phyloP scores from a whole-genome alignment of 1,140 invertebrate species.

The Bombyx mori region ASM3026992v2 NC_085113.1:5851001-5851500 shows the following conservation, averaged over 20 bases:
- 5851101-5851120: too few species aligned
- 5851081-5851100: too few species aligned
- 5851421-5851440: slow-evolving; percentile 58
- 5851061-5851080: too few species aligned
- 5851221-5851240: neutral
- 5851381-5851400: slow-evolving; percentile 48
- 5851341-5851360: slow-evolving; percentile 8
- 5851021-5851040: too few species aligned
- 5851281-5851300: neutral
- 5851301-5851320: slow-evolving; percentile 2
- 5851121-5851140: too few species aligned
- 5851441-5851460: slow-evolving; percentile 28
- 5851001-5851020: too few species aligned
- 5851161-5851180: too few species aligned
- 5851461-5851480: slow-evolving; percentile 13
- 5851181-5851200: too few species aligned
- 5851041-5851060: too few species aligned
- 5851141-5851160: too few species aligned
- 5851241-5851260: slow-evolving; percentile 10
- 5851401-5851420: slow-evolving; percentile 50
- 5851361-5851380: slow-evolving; percentile 43
- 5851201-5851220: too few species aligned
- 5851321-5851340: slow-evolving; percentile 11
- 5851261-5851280: slow-evolving; percentile 10
- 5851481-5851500: neutral